Base-by-base conservation (phyloP, 1,140 invertebrate genomes). In the Zaprionus tsacasi region DNA sequence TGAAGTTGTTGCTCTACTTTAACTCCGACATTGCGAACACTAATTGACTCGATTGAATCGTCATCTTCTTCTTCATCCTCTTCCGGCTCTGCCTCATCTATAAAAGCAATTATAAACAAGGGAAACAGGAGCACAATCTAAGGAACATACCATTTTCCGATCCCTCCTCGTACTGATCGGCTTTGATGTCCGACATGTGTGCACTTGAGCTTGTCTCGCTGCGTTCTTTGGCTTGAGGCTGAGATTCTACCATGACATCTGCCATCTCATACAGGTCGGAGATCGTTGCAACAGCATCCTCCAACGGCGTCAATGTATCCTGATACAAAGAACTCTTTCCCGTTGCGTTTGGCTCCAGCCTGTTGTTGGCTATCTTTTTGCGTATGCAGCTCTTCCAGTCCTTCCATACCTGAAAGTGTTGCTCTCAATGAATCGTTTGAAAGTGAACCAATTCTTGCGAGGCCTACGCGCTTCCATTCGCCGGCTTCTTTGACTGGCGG, bases 321-420 rank as follows among this genome's bases (percentile, higher is more conserved):
- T 87, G 83, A 36, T 87, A 87, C 2, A 87, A 40, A 0, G 83
- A 69, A 12, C 69, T 78, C 4, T 87, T 87, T 1, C 82, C 82
- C 13, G 61, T 74, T 15, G 45, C 72, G 40, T 82, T 82, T 0
- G 82, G 75, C 11, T 87, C 82, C 21, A 87, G 36, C 3, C 82
- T 65, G 56, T 87, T 87, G 40, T 68, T 82, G 0, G 76, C 75
- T 17, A 87, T 87, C 45, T 87, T 87, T 48, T 88, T 87, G 17
- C 77, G 69, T 11, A 87, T 87, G 66, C 83, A 88, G 30, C 71
- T 88, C 43, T 88, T 87, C 82, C 82, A 87, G 45, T 87, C 82
- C 60, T 87, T 87, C 82, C 82, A 87, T n/a, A 87, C 81, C 81
- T 82, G 12, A 17, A 2, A n/a, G 7, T 7, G 8, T 6, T n/a